A percentile compares a stretch with the other conserved stretches of the same genome.
Conservation (phyloP, 2,113 vertebrate species). For the Galbula dea region DNA sequence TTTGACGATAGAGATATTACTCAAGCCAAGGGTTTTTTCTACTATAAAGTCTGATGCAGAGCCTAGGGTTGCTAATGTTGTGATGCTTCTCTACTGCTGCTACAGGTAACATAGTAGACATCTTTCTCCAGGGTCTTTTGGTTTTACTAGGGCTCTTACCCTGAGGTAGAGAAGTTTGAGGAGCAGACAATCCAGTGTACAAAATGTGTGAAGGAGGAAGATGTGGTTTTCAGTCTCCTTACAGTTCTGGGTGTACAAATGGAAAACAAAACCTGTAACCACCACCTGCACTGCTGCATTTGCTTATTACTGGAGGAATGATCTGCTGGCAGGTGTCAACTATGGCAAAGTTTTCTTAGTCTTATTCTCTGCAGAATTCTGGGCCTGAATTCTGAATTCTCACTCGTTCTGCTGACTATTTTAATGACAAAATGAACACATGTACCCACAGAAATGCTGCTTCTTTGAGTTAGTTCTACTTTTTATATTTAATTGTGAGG, state of each 20-base stretch:
- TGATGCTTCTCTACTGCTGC: background rate
- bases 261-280: background rate
- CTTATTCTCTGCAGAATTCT: background rate
- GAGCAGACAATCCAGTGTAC: background rate
- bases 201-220: background rate
- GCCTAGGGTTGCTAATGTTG: background rate
- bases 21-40: background rate
- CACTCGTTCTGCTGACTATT: background rate
- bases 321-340: background rate
- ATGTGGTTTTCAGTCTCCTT: background rate
- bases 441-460: background rate
- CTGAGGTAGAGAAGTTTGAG: background rate
- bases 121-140: background rate
- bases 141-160: background rate
- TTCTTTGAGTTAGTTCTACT: background rate
- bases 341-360: background rate
- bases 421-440: background rate
- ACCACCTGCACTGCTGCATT: background rate
- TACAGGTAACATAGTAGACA: background rate
- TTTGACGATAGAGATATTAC: slow-evolving; percentile 24
- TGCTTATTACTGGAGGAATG: background rate
- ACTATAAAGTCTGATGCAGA: background rate
- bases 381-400: background rate
- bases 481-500: background rate
- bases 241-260: background rate